A percentile compares a stretch with the other conserved stretches of the same genome.
Conservation (phyloP, 2,113 vertebrate species). For the Herpetotheres cachinnans region DNA sequence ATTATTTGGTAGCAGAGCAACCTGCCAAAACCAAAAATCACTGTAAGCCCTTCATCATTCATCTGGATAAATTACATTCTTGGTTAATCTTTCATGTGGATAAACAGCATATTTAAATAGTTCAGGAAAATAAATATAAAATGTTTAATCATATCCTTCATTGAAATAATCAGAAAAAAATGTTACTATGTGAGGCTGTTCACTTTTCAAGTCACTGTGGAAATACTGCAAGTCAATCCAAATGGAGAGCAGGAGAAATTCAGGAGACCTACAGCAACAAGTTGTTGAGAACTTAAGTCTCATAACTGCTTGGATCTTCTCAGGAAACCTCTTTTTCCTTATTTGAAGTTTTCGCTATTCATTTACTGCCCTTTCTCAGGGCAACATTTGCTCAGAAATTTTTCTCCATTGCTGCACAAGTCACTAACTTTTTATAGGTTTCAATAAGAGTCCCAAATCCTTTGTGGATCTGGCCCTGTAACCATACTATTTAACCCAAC, state of each 20-base stretch:
- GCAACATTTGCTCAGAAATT: not conserved
- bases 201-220: not conserved
- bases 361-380: not conserved
- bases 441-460: not conserved
- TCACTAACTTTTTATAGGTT: not conserved
- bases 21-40: constrained; percentile 68
- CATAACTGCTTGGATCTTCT: not conserved
- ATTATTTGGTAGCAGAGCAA: constrained; percentile 86
- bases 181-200: not conserved
- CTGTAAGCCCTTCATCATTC: not conserved
- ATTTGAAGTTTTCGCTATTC: not conserved
- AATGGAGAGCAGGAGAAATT: not conserved
- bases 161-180: not conserved
- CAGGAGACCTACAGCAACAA: not conserved
- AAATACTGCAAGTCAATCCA: not conserved
- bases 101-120: not conserved
- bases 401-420: not conserved
- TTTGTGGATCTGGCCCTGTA: not conserved
- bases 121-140: not conserved
- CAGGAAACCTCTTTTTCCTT: not conserved
- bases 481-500: not conserved
- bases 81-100: not conserved
- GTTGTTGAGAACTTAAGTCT: not conserved
- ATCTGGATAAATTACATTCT: not conserved
- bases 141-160: not conserved